Percentiles rank a stretch among this genome's conserved stretches.
Conservation (phyloP, 2,113 vertebrate species). For the Syngnathus floridae region DNA sequence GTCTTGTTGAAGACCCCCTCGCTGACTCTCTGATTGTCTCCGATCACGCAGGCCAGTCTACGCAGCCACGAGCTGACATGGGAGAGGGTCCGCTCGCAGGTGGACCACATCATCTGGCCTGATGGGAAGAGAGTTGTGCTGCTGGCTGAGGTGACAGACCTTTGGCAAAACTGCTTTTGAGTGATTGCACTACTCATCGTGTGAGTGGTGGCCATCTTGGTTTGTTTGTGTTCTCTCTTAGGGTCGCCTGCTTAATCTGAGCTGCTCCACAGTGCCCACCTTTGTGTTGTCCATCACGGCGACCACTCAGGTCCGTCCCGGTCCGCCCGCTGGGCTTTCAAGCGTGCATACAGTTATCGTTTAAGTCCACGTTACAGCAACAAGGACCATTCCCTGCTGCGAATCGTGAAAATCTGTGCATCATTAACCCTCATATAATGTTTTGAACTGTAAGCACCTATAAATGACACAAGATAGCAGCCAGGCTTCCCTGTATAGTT, state of each 20-base stretch:
- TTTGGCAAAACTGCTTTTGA: not conserved
- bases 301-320: conserved; percentile 85
- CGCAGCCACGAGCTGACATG: conserved; percentile 95
- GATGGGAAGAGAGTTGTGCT: conserved; percentile 94
- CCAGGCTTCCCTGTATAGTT: not conserved
- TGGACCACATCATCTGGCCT: conserved; percentile 97
- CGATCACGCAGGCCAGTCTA: conserved; percentile 90
- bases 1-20: not conserved
- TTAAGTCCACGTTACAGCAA: too few species aligned
- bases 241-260: conserved; percentile 95
- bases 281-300: conserved; percentile 98
- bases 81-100: conserved; percentile 96
- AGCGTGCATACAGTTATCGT: too few species aligned
- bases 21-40: not conserved
- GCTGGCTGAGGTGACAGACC: conserved; percentile 83
- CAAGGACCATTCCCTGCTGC: too few species aligned
- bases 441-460: not conserved
- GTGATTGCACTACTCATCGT: not conserved
- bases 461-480: not conserved
- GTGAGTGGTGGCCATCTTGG: not conserved
- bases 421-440: not conserved
- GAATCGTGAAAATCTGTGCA: too few species aligned
- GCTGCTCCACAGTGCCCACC: conserved; percentile 96
- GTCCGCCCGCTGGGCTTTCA: not conserved
- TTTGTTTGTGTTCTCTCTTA: conserved; percentile 44